A percentile compares a stretch with the other conserved stretches of the same genome.
phyloP scores from a whole-genome alignment of 2,113 vertebrate species.

The Peromyscus polionotus region DNA sequence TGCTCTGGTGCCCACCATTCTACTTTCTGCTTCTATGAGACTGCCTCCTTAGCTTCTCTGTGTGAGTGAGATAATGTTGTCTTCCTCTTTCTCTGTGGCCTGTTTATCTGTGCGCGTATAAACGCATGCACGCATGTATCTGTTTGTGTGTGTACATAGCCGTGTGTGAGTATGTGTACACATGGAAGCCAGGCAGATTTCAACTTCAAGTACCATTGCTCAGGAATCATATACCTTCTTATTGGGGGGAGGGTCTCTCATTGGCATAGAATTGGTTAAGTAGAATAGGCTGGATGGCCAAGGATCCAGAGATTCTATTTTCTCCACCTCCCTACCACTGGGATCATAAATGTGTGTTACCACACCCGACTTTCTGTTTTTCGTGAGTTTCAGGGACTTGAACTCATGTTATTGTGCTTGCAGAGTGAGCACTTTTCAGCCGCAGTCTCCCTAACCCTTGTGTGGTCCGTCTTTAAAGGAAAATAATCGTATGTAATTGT shows the following conservation, averaged over 20 bases:
- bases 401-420: not conserved
- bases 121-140: not conserved
- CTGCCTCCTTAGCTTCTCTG: not conserved
- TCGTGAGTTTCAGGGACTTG: no score
- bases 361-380: not conserved
- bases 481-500: not conserved
- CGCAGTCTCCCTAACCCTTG: not conserved
- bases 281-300: no score
- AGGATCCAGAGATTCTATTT: not conserved
- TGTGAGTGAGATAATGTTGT: not conserved
- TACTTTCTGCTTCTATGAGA: not conserved
- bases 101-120: not conserved
- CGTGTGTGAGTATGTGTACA: not conserved
- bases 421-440: not conserved
- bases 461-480: constrained; percentile 37
- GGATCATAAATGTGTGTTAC: not conserved
- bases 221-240: not conserved
- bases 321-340: no score
- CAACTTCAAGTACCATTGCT: not conserved
- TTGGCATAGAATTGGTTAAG: not conserved
- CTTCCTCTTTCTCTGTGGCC: not conserved
- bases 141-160: not conserved
- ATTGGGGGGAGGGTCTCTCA: not conserved
- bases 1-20: not conserved
- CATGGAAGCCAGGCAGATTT: not conserved